Percentiles rank a stretch among this genome's conserved stretches.
These are phyloP conservation scores for Dolichopus griseipennis DNA, from an alignment of 2,888 invertebrate species.

Conservation along the genomic window DNA sequence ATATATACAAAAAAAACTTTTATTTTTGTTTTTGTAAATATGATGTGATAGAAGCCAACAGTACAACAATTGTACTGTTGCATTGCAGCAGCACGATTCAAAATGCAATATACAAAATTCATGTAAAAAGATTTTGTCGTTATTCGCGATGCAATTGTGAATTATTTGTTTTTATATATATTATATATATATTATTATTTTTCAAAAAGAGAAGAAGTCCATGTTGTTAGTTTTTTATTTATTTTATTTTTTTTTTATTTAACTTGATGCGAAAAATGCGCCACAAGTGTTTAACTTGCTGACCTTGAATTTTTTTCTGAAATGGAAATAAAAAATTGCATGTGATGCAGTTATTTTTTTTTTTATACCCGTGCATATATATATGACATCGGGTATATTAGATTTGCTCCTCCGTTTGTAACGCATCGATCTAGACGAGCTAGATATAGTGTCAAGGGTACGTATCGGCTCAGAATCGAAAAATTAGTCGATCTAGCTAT, in stretches of 20 bases:
- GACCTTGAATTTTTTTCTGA: background rate
- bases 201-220: background rate
- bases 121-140: background rate
- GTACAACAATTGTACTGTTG: too few species aligned
- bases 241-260: background rate
- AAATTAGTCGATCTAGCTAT: too few species aligned
- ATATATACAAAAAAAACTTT: too few species aligned
- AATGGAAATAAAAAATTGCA: conserved; percentile 4
- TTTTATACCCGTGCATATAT: too few species aligned
- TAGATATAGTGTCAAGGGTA: too few species aligned
- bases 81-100: background rate
- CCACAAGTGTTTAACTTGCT: conserved; percentile 2
- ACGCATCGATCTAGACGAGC: too few species aligned
- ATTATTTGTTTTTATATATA: background rate
- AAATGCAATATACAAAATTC: background rate
- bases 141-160: background rate
- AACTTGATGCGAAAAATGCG: background rate
- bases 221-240: background rate
- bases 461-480: too few species aligned
- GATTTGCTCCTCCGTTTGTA: too few species aligned
- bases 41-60: too few species aligned
- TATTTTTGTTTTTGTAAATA: too few species aligned
- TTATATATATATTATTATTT: background rate
- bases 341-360: background rate
- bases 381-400: too few species aligned